Base-by-base conservation (phyloP, 2,113 vertebrate species). In the Notothenia rossii region DNA sequence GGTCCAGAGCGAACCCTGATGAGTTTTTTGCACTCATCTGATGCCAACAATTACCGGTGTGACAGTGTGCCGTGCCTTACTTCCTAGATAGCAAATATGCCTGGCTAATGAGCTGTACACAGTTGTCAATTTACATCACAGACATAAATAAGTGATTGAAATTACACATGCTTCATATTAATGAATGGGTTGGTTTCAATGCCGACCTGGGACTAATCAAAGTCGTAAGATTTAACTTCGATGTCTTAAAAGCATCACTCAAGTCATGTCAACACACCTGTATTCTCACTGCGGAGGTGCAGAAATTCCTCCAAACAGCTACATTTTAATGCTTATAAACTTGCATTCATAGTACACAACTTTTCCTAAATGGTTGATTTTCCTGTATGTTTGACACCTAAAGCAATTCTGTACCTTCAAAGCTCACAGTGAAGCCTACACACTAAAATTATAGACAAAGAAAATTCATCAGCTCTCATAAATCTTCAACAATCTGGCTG, bases 11-110 rank as follows among this genome's bases (percentile, higher is more conserved):
- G 20, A 36, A 50, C 45, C 64, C 76, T 82, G 75, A 88, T 86
- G 75, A 85, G 81, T 87, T 81, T 88, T 78, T 71, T 77, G 83
- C 79, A 86, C 81, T 79, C 82, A 79, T 79, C 60, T 84, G 65
- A 83, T 61, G 78, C 79, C 56, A 72, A 7, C 33, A n/a, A 43
- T 84, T 76, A 68, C 25, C 13, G 15, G 15, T 58, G 72, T 29
- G 81, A 43, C 2, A 58, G 65, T 45, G 70, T 49, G 4, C 14
- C 4, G 46, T 29, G 71, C 66, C 20, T 78, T 22, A 49, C 50
- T 72, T 65, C 55, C 25, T 69, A 15, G 2, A 76, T 61, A 33
- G 15, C 12, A 84, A 68, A 85, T 20, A 56, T 17, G 55, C 29
- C 29, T 60, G 4, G 49, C 22, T 61, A 81, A 64, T 46, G 54